phyloP scores from a whole-genome alignment of 2,797 vertebrate genomes.

The Melanotaenia boesemani region DNA sequence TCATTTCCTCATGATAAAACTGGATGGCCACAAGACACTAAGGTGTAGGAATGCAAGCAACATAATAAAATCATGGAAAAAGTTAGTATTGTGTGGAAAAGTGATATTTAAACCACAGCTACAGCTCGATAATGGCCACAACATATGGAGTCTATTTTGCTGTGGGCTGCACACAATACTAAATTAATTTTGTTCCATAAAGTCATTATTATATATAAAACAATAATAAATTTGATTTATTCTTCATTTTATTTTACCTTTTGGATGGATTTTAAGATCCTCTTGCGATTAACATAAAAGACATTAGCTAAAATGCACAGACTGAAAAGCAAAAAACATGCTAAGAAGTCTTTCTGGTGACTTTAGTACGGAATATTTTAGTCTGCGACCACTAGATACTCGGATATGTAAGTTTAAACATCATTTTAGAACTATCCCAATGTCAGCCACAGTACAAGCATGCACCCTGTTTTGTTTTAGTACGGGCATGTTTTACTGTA shows the following conservation, averaged over 20 bases:
- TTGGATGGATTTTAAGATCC: background rate
- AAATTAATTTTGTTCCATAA: background rate
- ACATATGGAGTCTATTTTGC: background rate
- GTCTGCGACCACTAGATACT: background rate
- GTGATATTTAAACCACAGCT: background rate
- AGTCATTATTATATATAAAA: background rate
- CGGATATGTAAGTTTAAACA: too few relatives aligned
- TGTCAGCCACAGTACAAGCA: too few relatives aligned
- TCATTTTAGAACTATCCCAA: too few relatives aligned
- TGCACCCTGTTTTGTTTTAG: too few relatives aligned
- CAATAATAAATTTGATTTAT: background rate
- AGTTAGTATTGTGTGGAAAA: background rate
- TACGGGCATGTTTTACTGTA: background rate
- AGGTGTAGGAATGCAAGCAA: background rate
- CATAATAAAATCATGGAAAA: background rate
- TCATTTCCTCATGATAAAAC: background rate
- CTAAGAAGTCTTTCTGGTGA: too few relatives aligned
- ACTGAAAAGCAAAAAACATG: background rate
- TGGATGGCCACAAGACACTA: background rate
- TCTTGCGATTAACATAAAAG: background rate
- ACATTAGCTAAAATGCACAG: background rate
- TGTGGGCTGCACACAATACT: background rate
- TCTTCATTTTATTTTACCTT: background rate
- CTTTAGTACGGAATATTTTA: background rate
- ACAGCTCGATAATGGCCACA: background rate